A percentile compares a stretch with the other conserved stretches of the same genome.
phyloP scores from a whole-genome alignment of 2,797 vertebrate species.

The Gallinago stenura region DNA sequence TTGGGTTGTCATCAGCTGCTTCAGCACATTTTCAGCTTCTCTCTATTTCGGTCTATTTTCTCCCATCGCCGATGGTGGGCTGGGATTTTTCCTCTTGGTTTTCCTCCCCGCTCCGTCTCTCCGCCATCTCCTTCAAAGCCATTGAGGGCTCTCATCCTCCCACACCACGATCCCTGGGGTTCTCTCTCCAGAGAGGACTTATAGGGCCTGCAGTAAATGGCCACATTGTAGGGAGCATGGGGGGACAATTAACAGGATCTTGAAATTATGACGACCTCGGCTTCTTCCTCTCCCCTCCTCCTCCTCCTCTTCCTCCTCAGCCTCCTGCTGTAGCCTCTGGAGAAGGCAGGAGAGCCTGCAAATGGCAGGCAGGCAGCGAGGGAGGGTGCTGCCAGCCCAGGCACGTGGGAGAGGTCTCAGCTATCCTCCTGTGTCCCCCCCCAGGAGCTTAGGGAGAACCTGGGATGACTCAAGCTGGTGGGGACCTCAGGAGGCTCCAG shows the following conservation, averaged over 20 bases:
- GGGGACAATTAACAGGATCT: background rate
- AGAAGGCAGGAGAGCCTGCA: background rate
- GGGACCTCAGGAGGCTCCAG: background rate
- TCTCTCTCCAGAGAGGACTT: background rate
- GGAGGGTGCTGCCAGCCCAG: background rate
- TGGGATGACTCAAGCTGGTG: background rate
- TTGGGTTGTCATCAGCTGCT: slow-evolving; percentile 71
- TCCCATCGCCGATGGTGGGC: rapidly evolving
- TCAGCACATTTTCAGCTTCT: slow-evolving; percentile 55
- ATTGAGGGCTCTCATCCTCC: slow-evolving; percentile 18
- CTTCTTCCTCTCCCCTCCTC: background rate
- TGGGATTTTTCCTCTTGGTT: slow-evolving; percentile 37
- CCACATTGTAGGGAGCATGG: background rate
- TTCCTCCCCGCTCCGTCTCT: background rate
- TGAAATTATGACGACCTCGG: background rate
- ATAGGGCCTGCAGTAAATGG: slow-evolving; percentile 6
- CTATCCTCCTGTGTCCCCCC: background rate
- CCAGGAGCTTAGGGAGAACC: background rate
- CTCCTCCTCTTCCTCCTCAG: background rate
- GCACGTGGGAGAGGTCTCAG: background rate
- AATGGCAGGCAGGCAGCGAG: background rate
- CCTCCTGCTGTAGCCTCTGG: background rate
- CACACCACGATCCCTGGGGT: background rate
- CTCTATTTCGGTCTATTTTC: background rate
- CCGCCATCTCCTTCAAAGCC: slow-evolving; percentile 34